These are phyloP conservation scores for Planiliza haematocheilus DNA, from an alignment of 2,113 vertebrate genomes.

Conservation along the genomic window DNA sequence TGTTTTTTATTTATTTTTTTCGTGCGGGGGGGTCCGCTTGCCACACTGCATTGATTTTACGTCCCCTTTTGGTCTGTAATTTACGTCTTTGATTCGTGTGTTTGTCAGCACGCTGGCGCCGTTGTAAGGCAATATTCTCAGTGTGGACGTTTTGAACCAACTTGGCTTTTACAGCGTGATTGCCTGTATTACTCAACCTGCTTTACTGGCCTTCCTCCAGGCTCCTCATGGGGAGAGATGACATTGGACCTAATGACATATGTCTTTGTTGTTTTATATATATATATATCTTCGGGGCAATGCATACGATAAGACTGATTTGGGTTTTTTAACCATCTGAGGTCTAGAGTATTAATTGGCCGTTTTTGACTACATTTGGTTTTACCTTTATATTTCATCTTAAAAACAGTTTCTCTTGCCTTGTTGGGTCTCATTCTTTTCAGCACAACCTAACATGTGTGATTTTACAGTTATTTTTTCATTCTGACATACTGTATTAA, in stretches of 20 bases:
- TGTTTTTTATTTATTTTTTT: too few relatives aligned
- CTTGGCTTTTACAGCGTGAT: conserved; percentile 55
- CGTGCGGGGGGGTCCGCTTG: not conserved
- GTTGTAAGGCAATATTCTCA: conserved; percentile 53
- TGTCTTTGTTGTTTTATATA: conserved; percentile 27
- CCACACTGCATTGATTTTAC: conserved; percentile 27
- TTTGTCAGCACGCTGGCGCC: conserved; percentile 37
- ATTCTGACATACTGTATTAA: too few relatives aligned
- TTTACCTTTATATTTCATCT: too few relatives aligned
- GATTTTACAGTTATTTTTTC: too few relatives aligned
- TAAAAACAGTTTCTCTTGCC: too few relatives aligned
- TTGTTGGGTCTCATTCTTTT: too few relatives aligned
- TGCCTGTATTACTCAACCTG: conserved; percentile 45
- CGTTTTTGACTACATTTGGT: too few relatives aligned
- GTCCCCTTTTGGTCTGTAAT: conserved; percentile 23
- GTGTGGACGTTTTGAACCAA: conserved; percentile 53
- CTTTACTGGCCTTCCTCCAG: conserved; percentile 37
- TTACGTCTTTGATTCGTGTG: conserved; percentile 60
- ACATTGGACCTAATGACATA: conserved; percentile 29
- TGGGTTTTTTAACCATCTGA: too few relatives aligned
- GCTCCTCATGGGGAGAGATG: conserved; percentile 21
- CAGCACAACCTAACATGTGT: too few relatives aligned
- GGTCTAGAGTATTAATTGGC: too few relatives aligned
- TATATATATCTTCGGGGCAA: conserved; percentile 18
- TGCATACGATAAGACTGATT: conserved; percentile 26